phyloP scores from a whole-genome alignment of 2,888 invertebrate species.

The Dione vanillae region DNA sequence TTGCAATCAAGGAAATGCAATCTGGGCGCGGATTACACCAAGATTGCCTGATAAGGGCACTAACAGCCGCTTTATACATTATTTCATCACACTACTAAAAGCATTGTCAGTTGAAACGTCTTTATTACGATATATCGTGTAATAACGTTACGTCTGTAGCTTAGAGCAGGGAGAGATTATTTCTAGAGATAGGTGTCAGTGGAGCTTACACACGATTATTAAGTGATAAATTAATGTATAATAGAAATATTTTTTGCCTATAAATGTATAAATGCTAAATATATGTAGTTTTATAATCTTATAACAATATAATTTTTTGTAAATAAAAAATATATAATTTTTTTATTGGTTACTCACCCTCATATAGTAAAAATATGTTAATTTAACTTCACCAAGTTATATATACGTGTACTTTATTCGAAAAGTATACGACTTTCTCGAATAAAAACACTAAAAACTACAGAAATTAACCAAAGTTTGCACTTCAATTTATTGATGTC shows the following conservation, averaged over 20 bases:
- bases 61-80: conserved; percentile 35
- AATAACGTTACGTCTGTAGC: not conserved
- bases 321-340: no score
- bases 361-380: no score
- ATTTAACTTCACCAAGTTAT: no score
- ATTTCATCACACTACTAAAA: conserved; percentile 28
- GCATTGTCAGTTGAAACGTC: conserved; percentile 17
- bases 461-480: conserved; percentile 20
- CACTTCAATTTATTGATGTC: conserved; percentile 19
- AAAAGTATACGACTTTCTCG: not conserved
- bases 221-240: no score
- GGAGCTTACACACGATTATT: not conserved
- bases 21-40: conserved; percentile 57
- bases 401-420: not conserved
- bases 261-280: no score
- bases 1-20: conserved; percentile 54
- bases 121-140: not conserved
- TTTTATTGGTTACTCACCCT: no score
- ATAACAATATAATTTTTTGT: no score
- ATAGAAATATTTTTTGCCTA: no score
- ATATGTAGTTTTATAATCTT: no score
- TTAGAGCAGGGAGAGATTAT: not conserved
- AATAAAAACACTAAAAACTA: conserved; percentile 2
- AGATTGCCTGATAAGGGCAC: conserved; percentile 54
- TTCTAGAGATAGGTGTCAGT: not conserved